phyloP scores from a whole-genome alignment of 2,888 invertebrate species.

The Anagyrus pseudococci region DNA sequence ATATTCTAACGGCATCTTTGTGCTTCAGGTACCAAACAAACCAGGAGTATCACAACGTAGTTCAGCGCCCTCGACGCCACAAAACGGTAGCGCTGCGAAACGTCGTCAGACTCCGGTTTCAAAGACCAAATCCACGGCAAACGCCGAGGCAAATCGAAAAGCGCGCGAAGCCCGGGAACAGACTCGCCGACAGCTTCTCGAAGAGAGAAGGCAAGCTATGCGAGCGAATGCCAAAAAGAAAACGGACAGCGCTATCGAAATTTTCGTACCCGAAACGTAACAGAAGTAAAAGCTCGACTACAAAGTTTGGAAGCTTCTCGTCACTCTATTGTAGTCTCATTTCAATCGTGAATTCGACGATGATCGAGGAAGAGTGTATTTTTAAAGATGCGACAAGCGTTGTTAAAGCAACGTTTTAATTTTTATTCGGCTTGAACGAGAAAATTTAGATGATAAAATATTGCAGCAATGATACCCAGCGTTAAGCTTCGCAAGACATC shows the following conservation, averaged over 20 bases:
- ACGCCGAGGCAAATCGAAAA: slow-evolving; percentile 62
- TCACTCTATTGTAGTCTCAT: neutral
- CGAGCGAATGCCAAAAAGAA: slow-evolving; percentile 51
- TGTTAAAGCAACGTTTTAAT: no score
- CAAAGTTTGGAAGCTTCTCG: neutral
- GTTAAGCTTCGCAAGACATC: slow-evolving; percentile 35
- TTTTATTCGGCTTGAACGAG: no score
- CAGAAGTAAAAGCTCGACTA: slow-evolving; percentile 35
- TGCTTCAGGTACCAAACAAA: neutral
- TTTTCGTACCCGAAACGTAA: slow-evolving; percentile 60
- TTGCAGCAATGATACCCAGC: slow-evolving; percentile 25
- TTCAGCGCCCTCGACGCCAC: slow-evolving; percentile 40
- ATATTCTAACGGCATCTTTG: no score
- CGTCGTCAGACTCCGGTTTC: slow-evolving; percentile 48
- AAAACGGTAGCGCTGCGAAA: slow-evolving; percentile 51
- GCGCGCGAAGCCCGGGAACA: slow-evolving; percentile 70
- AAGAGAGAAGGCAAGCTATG: slow-evolving; percentile 73
- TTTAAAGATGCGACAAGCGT: neutral
- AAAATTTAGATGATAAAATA: slow-evolving; percentile 23
- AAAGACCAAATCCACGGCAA: slow-evolving; percentile 52
- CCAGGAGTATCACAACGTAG: slow-evolving; percentile 50
- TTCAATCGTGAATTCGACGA: slow-evolving; percentile 7
- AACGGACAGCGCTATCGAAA: slow-evolving; percentile 52
- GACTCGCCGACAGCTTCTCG: slow-evolving; percentile 81
- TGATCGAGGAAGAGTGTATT: slow-evolving; percentile 1